Conservation (phyloP, 2,113 vertebrate genomes). For the Speoplatyrhinus poulsoni region DNA sequence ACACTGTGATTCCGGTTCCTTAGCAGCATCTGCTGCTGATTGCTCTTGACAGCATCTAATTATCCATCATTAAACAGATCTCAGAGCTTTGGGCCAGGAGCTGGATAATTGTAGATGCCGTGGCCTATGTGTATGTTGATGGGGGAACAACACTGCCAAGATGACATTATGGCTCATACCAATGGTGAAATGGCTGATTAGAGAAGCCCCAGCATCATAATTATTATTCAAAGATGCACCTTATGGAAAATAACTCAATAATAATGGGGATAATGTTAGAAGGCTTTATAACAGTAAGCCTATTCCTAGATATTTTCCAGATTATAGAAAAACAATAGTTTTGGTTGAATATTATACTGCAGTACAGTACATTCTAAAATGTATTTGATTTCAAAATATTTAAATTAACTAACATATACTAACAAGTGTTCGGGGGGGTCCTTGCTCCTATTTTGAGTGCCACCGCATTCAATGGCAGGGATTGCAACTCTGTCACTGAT, state of each 20-base stretch:
- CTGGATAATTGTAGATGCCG: slow-evolving; percentile 57
- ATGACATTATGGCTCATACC: slow-evolving; percentile 41
- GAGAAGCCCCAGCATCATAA: slow-evolving; percentile 16
- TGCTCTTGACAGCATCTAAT: slow-evolving; percentile 91
- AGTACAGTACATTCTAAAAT: too few species aligned
- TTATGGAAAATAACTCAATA: too few species aligned
- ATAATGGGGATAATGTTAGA: too few species aligned
- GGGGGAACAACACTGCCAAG: slow-evolving; percentile 38
- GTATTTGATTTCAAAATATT: too few species aligned
- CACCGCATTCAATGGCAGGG: too few species aligned
- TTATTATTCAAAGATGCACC: slow-evolving; percentile 6
- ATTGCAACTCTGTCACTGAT: slow-evolving; percentile 42
- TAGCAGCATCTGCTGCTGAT: slow-evolving; percentile 84
- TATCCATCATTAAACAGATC: slow-evolving; percentile 96
- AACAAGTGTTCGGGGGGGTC: too few species aligned
- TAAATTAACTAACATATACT: too few species aligned
- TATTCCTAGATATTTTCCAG: slow-evolving; percentile 33
- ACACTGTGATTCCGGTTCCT: slow-evolving; percentile 66
- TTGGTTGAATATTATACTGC: too few species aligned
- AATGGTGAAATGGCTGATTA: slow-evolving; percentile 48
- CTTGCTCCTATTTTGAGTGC: too few species aligned
- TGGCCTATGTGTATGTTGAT: slow-evolving; percentile 47
- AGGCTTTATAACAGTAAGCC: slow-evolving; percentile 9
- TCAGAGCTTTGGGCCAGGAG: slow-evolving; percentile 77
- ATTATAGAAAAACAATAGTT: too few species aligned